Evolutionary conservation across 2,113 vertebrate genomes (phyloP).

Genomic region (Mungos mungo): DNA sequence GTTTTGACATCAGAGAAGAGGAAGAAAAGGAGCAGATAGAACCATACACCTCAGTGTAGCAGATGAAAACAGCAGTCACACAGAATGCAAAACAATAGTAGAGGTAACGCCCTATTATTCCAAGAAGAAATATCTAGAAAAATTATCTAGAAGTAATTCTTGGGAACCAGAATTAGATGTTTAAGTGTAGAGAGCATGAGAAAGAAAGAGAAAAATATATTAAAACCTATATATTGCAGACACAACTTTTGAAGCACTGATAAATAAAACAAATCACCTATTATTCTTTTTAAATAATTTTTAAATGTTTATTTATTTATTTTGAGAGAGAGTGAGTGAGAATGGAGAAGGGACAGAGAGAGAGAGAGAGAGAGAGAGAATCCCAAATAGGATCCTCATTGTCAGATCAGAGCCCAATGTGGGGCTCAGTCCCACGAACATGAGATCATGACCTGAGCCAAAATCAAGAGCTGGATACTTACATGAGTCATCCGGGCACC

Average conservation of each 20-base stretch:
- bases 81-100: neutral
- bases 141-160: neutral
- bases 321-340: too few relatives aligned
- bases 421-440: too few relatives aligned
- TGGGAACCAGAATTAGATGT: neutral
- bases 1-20: neutral
- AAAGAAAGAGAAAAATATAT: neutral
- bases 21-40: neutral
- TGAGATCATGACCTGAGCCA: too few relatives aligned
- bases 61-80: neutral
- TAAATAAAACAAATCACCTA: neutral
- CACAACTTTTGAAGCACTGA: neutral
- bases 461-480: too few relatives aligned
- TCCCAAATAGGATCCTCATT: too few relatives aligned
- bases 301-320: neutral
- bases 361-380: too few relatives aligned
- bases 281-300: neutral
- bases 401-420: too few relatives aligned
- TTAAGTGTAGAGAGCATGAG: neutral
- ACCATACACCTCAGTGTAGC: fast-evolving
- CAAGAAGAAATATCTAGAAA: neutral
- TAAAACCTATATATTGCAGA: neutral
- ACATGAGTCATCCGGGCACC: too few relatives aligned
- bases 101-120: neutral
- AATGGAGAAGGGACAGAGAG: too few relatives aligned